phyloP scores from a whole-genome alignment of 2,888 invertebrate species.

The Pocota personata region DNA sequence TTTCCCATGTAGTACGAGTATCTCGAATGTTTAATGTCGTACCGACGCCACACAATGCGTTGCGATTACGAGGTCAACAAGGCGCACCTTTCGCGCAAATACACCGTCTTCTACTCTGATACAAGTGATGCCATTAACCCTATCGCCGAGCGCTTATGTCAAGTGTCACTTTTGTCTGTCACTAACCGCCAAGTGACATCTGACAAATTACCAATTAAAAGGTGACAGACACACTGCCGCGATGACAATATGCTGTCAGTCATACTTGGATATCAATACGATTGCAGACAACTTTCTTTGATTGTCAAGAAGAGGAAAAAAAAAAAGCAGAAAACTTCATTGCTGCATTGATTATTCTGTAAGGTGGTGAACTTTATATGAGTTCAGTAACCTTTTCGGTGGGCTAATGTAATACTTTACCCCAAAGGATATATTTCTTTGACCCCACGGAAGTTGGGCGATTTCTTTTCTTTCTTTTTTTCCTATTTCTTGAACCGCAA shows the following conservation, averaged over 20 bases:
- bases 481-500: slow-evolving; percentile 22
- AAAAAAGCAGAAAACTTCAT: background rate
- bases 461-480: slow-evolving; percentile 27
- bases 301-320: background rate
- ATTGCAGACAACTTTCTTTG: slow-evolving; percentile 47
- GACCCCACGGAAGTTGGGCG: slow-evolving; percentile 60
- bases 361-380: slow-evolving; percentile 15
- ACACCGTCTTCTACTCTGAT: background rate
- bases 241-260: slow-evolving; percentile 54
- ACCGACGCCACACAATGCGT: slow-evolving; percentile 25
- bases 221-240: slow-evolving; percentile 40
- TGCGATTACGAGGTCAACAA: slow-evolving; percentile 60
- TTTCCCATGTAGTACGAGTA: slow-evolving; percentile 70
- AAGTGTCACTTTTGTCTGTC: slow-evolving; percentile 66
- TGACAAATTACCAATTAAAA: slow-evolving; percentile 72
- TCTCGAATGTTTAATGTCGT: slow-evolving; percentile 47
- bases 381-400: slow-evolving; percentile 54
- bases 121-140: slow-evolving; percentile 62
- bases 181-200: slow-evolving; percentile 48
- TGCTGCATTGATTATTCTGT: slow-evolving; percentile 33
- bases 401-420: background rate
- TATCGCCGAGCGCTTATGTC: slow-evolving; percentile 53
- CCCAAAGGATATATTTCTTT: slow-evolving; percentile 21
- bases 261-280: slow-evolving; percentile 18
- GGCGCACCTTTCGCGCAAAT: slow-evolving; percentile 57